Evolutionary conservation across 1,140 invertebrate species (phyloP), one percentile per base, ranked within the genome.

Genomic region (Leptinotarsa texana): DNA sequence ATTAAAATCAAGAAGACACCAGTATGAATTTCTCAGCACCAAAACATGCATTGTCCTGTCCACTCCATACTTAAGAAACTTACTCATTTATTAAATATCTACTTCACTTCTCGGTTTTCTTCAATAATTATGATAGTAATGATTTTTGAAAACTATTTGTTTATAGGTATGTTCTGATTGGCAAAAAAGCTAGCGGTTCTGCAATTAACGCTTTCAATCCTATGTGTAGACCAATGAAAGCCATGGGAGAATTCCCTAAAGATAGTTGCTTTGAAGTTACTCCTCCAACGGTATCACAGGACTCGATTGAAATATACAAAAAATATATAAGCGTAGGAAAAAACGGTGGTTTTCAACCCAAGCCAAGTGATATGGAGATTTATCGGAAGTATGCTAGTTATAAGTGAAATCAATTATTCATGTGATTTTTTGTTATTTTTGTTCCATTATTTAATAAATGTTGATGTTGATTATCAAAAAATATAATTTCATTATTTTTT

Each of bases 151-250:
- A 11, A 42, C 8, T 3, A 71, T 61, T 74, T 63, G 4, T 70
- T 85, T 86, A 62, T 51, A 90, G 88, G 77, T 89, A 87, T 82
- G 87, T 88, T 68, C 78, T 89, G 76, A 87, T 87, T 82, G 90
- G 85, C 76, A 88, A 87, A 48, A 89, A 86, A 80, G 87, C 91
- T 85, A 87, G 89, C 86, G 82, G 89, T 85, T 79, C 86, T 88
- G 75, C 89, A 82, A 24, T 89, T 82, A 85, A 70, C 82, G 73
- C 80, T 77, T 72, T 86, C 70, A 57, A 79, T 1, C 73, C 82
- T 3, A 78, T 77, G 18, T 72, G 75, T 0, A 49, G 78, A 8
- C 57, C 47, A 21, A 72, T 83, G 66, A 74, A 77, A 70, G 74
- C 72, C 15, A 27, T 73, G 78, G 76, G 76, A 70, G 73, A 76